Evolutionary conservation across 2,888 invertebrate species (phyloP), one percentile per base, ranked within the genome.

Genomic region (Emesis furor): DNA sequence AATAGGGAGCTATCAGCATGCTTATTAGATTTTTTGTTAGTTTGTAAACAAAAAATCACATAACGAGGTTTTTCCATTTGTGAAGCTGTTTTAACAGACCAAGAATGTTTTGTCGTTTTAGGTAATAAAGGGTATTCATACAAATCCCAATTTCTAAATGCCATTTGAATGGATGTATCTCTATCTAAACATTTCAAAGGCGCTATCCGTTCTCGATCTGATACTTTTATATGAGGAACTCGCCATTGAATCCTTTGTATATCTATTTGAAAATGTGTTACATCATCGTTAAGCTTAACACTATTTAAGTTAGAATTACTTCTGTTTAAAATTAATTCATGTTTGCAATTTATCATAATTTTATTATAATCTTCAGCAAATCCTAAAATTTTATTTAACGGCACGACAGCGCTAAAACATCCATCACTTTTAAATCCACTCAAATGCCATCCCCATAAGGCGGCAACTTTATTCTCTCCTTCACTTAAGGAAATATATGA

Each of bases 251-350:
- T 59, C 17, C 17, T 59, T 17, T 59, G 59, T 7, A 59, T 2
- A 14, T 24, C 59, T 59, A 59, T 59, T 59, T 59, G n/a, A 59
- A 59, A 59, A 59, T 59, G n/a, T 17, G 5, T 17, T 7, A 59
- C 59, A 59, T 59, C 59, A 17, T 59, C 59, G 7, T 17, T 17
- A 6, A 14, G 17, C 17, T 17, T 59, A 6, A 17, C 7, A 17
- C 59, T 59, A 7, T 59, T 59, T 59, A 59, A 59, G 17, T 59
- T 59, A 59, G 59, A 59, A 14, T 59, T 59, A 17, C 59, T 59
- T 59, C 59, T 59, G 17, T n/a, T 51, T 51, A 51, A n/a, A 14
- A 51, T 51, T 14, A n/a, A 17, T 4, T 59, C 59, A 14, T 59
- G 59, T 17, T 59, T 24, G 17, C 59, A 59, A 59, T 59, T 59